These are phyloP conservation scores for Etheostoma perlongum DNA, from an alignment of 2,797 vertebrate genomes.

Conservation along the genomic window DNA sequence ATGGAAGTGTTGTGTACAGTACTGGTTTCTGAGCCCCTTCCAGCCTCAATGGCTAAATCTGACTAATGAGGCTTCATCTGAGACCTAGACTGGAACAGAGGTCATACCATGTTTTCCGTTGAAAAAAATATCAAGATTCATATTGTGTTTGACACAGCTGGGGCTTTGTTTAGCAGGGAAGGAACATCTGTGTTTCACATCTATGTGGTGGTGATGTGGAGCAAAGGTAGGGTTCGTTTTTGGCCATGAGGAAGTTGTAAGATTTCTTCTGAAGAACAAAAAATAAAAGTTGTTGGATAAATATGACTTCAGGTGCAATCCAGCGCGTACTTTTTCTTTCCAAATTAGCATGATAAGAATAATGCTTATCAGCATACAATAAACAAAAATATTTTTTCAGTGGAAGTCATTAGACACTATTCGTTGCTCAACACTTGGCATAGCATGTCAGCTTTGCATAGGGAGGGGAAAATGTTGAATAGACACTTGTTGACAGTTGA, in stretches of 20 bases:
- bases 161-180: constrained; percentile 64
- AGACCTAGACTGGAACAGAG: constrained; percentile 54
- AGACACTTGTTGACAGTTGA: constrained; percentile 63
- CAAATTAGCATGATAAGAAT: not conserved
- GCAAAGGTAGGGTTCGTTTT: constrained; percentile 36
- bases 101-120: constrained; percentile 62
- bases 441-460: not conserved
- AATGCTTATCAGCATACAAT: not conserved
- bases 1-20: constrained; percentile 18
- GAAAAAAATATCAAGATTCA: constrained; percentile 69
- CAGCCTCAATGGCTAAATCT: constrained; percentile 40
- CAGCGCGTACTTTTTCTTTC: not conserved
- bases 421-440: constrained; percentile 17
- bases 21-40: constrained; percentile 41
- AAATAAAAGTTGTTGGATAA: not conserved
- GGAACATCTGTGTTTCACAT: constrained; percentile 78
- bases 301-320: not conserved
- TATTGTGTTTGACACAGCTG: constrained; percentile 68
- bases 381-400: not conserved
- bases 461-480: constrained; percentile 66
- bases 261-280: constrained; percentile 26
- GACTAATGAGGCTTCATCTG: constrained; percentile 51
- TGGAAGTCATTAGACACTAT: constrained; percentile 19
- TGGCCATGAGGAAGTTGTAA: constrained; percentile 67
- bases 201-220: constrained; percentile 37